Base-by-base conservation (phyloP, 2,888 invertebrate species). In the Pterostichus niger region DNA sequence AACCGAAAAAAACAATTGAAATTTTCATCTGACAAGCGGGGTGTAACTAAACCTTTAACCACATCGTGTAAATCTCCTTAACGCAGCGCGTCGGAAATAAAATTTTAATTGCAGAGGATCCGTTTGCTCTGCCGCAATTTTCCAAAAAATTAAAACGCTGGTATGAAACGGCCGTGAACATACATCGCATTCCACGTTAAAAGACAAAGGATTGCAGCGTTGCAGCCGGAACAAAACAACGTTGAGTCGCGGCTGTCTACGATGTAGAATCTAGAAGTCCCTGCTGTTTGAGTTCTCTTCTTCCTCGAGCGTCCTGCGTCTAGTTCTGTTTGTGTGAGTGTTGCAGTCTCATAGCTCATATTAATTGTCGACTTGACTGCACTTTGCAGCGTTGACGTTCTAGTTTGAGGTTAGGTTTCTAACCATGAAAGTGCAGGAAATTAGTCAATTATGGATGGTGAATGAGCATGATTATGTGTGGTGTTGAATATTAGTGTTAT, bases 191-290 rank as follows among this genome's bases (percentile, higher is more conserved):
- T 64, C 64, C 33, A 33, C 4, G 7, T 9, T 13, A 33, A 33
- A 13, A 64, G 33, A 64, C 64, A 64, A 64, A 64, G 64, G 64
- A 64, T 35, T 64, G 64, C 64, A 64, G 33, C 64, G 33, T 3
- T 64, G 64, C 64, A 64, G 13, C n/a, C 54, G n/a, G 13, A 64
- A n/a, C 64, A 35, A 64, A 64, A 64, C 64, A 64, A 40, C 31
- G 1, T 31, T 11, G 61, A 7, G 40, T 13, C n/a, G 4, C 5
- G 52, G 13, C 52, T 46, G 46, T 9, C 40, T 40, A 40, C 40
- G 40, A 40, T 40, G 40, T 40, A 40, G 6, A 40, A 40, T 40
- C 7, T 40, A 40, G 40, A 40, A 52, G 0, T n/a, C 40, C 40
- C 40, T 52, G n/a, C 24, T 52, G 52, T 52, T 52, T 52, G 52